phyloP scores from a whole-genome alignment of 2,888 invertebrate genomes.

The Tortricodes alternella region DNA sequence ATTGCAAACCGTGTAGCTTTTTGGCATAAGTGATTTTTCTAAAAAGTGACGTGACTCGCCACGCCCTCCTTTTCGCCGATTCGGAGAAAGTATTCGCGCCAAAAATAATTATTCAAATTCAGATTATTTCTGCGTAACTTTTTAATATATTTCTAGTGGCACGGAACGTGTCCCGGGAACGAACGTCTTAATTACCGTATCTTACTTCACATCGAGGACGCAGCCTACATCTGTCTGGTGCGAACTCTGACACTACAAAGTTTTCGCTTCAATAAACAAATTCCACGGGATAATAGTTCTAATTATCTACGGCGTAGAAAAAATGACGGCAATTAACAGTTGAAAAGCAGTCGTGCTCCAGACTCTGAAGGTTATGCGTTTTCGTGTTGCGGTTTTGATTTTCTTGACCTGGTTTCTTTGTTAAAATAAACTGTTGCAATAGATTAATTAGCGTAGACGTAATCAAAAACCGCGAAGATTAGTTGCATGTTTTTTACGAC shows the following conservation, averaged over 20 bases:
- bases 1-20: neutral
- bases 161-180: conserved; percentile 49
- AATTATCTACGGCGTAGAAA: conserved; percentile 3
- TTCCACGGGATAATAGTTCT: conserved; percentile 5
- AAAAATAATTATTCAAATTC: conserved; percentile 31
- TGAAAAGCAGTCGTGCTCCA: neutral
- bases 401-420: conserved; percentile 74
- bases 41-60: conserved; percentile 18
- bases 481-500: neutral
- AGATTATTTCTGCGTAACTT: conserved; percentile 47
- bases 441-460: conserved; percentile 65
- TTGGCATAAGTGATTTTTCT: conserved; percentile 31
- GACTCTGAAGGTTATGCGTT: conserved; percentile 57
- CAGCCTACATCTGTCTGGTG: conserved; percentile 61
- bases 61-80: conserved; percentile 23
- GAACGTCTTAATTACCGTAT: conserved; percentile 56
- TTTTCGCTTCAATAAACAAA: conserved; percentile 29
- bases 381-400: conserved; percentile 67
- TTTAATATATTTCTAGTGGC: conserved; percentile 53
- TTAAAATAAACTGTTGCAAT: conserved; percentile 66
- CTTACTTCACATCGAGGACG: conserved; percentile 52
- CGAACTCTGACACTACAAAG: conserved; percentile 47
- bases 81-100: conserved; percentile 26
- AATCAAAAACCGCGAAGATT: conserved; percentile 46
- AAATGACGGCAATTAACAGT: neutral